Conservation (phyloP, 2,113 vertebrate genomes). For the Xiphorhynchus elegans region DNA sequence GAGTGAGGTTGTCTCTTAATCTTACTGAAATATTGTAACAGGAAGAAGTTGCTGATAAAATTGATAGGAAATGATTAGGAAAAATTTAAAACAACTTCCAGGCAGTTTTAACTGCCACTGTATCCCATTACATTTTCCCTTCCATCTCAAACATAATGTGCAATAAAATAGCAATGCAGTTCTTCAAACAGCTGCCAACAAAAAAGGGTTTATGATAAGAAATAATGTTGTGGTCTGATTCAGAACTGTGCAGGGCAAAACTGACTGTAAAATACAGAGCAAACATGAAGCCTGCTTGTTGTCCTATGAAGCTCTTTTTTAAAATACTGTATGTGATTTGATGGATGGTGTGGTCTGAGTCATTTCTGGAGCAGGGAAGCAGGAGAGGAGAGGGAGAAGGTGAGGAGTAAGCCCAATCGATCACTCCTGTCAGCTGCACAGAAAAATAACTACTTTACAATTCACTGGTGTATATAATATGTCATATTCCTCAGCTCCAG, state of each 20-base stretch:
- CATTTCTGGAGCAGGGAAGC: not conserved
- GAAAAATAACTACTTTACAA: conserved; percentile 43
- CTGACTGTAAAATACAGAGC: not conserved
- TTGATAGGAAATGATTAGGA: not conserved
- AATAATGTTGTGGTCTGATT: not conserved
- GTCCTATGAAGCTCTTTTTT: not conserved
- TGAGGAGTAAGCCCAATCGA: not conserved
- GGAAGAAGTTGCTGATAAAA: not conserved
- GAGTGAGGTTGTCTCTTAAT: not conserved
- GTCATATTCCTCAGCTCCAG: not conserved
- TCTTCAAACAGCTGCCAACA: not conserved
- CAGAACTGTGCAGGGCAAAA: not conserved
- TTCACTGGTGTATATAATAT: conserved; percentile 25
- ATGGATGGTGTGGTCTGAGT: not conserved
- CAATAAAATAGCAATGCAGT: not conserved
- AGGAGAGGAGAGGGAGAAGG: not conserved
- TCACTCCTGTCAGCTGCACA: not conserved
- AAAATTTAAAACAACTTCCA: not conserved
- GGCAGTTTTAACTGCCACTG: not conserved
- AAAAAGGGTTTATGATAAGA: not conserved
- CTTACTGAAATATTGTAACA: not conserved
- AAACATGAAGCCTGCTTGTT: not conserved
- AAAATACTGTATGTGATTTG: not conserved
- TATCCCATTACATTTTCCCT: not conserved
- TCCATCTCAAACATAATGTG: not conserved